phyloP scores from a whole-genome alignment of 1,140 invertebrate genomes.

The Anastrepha obliqua region DNA sequence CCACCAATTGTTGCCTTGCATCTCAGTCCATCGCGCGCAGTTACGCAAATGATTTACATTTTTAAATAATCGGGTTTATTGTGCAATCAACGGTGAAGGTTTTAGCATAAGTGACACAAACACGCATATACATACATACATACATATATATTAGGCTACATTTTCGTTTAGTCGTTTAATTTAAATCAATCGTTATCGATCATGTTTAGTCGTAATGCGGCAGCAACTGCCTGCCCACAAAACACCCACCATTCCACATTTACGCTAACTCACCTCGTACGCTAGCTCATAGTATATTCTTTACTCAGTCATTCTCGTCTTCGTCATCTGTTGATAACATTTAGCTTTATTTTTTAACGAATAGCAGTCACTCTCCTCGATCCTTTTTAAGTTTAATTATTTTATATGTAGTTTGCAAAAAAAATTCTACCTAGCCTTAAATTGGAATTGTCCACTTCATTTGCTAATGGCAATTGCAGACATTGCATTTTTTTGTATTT shows the following conservation, averaged over 20 bases:
- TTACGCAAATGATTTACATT: slow-evolving; percentile 35
- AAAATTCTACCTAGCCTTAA: neutral
- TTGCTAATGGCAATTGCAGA: neutral
- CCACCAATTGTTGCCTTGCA: neutral
- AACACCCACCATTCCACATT: slow-evolving; percentile 38
- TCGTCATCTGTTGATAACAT: slow-evolving; percentile 35
- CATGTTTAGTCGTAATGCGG: slow-evolving; percentile 9
- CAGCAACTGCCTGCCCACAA: neutral
- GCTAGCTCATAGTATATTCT: slow-evolving; percentile 24
- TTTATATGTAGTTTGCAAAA: too few species aligned
- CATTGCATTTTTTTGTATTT: slow-evolving; percentile 17
- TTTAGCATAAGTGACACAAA: slow-evolving; percentile 46
- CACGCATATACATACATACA: neutral
- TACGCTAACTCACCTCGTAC: slow-evolving; percentile 24
- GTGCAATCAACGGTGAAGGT: slow-evolving; percentile 74
- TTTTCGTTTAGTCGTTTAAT: slow-evolving; percentile 7
- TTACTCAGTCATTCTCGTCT: neutral
- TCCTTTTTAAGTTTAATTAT: neutral
- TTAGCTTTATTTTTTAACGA: slow-evolving; percentile 14
- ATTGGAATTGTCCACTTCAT: neutral
- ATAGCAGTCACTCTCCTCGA: neutral
- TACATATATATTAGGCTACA: slow-evolving; percentile 4
- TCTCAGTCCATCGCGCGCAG: neutral
- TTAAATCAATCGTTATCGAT: neutral
- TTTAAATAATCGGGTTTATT: slow-evolving; percentile 72